Base-by-base conservation (phyloP, 2,797 vertebrate species). In the Cygnus olor region DNA sequence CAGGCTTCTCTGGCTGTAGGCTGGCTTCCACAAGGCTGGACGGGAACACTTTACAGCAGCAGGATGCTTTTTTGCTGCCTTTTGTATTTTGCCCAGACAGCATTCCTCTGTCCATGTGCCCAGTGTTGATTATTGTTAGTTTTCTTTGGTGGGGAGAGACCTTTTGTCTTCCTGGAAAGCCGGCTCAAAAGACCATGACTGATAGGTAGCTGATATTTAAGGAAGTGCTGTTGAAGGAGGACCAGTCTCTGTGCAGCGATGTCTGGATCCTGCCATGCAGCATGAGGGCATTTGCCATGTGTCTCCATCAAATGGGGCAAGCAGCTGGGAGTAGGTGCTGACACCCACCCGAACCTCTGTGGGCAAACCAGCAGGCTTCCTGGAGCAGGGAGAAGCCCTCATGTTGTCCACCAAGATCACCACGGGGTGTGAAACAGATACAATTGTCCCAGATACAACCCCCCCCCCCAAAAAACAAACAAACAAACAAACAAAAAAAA, bases 141-240 rank as follows among this genome's bases (percentile, higher is more conserved):
- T 92, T 85, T 83, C 72, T 94, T 83, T 24, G 30, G 45, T 89
- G 34, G 1, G 2, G 25, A 58, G 32, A 66, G 38, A 3, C 0
- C 45, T 89, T 95, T 91, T 72, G 68, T 91, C 92, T 93, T 81
- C 51, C 82, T 90, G 73, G 89, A 96, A 93, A 94, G 34, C 40
- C 42, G 32, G 10, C 49, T 92, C 47, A 56, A 40, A 76, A 88
- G 58, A 12, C 7, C 14, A 5, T 51, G 80, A 58, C 63, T 70
- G 85, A n/a, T 14, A 72, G 32, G 61, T 68, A 85, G 61, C 38
- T 83, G 34, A 61, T 66, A 65, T 25, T 53, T 70, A 72, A 94
- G 49, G 19, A 81, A 44, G 58, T 0, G 1, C 38, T 90, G 34
- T 56, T 7, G 9, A 86, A 34, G 51, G 10, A 86, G 38, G 51